phyloP scores from a whole-genome alignment of 23 tunicate genomes.

The Halocynthia aurantium region DNA sequence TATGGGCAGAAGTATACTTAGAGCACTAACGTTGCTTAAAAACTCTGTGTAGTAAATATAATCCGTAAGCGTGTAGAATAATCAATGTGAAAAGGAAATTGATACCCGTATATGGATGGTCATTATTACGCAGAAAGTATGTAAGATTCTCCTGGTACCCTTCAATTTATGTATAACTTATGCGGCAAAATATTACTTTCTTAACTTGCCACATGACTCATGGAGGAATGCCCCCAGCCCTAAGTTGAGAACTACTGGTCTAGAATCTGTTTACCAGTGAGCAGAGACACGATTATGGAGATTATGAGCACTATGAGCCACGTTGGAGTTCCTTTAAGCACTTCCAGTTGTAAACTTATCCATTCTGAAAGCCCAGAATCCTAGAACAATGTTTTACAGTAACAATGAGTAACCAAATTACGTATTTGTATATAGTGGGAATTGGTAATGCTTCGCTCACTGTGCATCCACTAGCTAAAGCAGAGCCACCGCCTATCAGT shows the following conservation, averaged over 20 bases:
- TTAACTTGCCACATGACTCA: too few relatives aligned
- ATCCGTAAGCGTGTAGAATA: background rate
- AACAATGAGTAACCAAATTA: background rate
- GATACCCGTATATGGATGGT: background rate
- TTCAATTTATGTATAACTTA: too few relatives aligned
- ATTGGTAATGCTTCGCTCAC: background rate
- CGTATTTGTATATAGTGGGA: background rate
- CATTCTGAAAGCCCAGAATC: constrained; percentile 49
- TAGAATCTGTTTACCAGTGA: constrained; percentile 38
- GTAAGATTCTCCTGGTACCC: too few relatives aligned
- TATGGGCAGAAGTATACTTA: constrained; percentile 58
- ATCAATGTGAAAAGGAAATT: background rate
- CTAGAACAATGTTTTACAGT: constrained; percentile 3
- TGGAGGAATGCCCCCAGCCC: background rate
- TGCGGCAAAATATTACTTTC: too few relatives aligned
- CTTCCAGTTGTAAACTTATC: constrained; percentile 41
- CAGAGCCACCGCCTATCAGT: constrained; percentile 76
- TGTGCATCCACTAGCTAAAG: constrained; percentile 65
- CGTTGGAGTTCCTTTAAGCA: constrained; percentile 21
- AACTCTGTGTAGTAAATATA: constrained; percentile 33
- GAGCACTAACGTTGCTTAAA: constrained; percentile 51
- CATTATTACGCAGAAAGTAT: background rate
- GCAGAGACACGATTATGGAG: constrained; percentile 29
- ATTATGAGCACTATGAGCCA: constrained; percentile 34
- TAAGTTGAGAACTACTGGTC: background rate